Conservation (phyloP, 2,888 invertebrate genomes). For the Drosophila rubida region DNA sequence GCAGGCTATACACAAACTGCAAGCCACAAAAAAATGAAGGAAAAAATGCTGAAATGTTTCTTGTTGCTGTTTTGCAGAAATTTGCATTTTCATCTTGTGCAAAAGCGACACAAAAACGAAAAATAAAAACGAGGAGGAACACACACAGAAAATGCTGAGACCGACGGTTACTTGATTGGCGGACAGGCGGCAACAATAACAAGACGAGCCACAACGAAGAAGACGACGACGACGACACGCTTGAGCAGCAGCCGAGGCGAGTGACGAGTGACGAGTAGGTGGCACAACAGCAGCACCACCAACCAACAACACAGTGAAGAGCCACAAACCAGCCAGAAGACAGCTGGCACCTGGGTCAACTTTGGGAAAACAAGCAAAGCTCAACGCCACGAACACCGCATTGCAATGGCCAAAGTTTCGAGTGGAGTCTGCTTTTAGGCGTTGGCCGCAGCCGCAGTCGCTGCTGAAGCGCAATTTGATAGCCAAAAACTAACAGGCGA, state of each 20-base stretch:
- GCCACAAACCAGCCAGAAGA: no score
- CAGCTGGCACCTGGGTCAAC: slow-evolving; percentile 28
- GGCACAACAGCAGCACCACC: slow-evolving; percentile 13
- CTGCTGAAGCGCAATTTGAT: slow-evolving; percentile 26
- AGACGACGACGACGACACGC: slow-evolving; percentile 43
- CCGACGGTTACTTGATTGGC: slow-evolving; percentile 63
- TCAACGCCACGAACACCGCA: slow-evolving; percentile 3
- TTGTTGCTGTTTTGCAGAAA: slow-evolving; percentile 71
- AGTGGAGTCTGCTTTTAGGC: slow-evolving; percentile 47
- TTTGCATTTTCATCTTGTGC: slow-evolving; percentile 80
- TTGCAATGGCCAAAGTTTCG: slow-evolving; percentile 52
- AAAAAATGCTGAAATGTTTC: slow-evolving; percentile 30
- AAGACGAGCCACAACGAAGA: slow-evolving; percentile 27
- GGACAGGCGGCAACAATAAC: slow-evolving; percentile 55
- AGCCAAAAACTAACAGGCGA: slow-evolving; percentile 18
- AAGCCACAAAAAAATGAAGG: slow-evolving; percentile 13
- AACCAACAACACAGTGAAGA: background rate
- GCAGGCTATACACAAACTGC: slow-evolving; percentile 23
- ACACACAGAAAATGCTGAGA: slow-evolving; percentile 54
- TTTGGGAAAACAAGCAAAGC: slow-evolving; percentile 17
- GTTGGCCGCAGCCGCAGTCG: slow-evolving; percentile 39
- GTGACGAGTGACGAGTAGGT: slow-evolving; percentile 31
- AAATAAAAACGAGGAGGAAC: slow-evolving; percentile 30
- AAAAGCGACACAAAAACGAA: slow-evolving; percentile 48
- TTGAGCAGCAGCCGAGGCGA: slow-evolving; percentile 39